These are phyloP conservation scores for Dicyrtomina minuta DNA, from an alignment of 2,888 invertebrate genomes.

Conservation along the genomic window DNA sequence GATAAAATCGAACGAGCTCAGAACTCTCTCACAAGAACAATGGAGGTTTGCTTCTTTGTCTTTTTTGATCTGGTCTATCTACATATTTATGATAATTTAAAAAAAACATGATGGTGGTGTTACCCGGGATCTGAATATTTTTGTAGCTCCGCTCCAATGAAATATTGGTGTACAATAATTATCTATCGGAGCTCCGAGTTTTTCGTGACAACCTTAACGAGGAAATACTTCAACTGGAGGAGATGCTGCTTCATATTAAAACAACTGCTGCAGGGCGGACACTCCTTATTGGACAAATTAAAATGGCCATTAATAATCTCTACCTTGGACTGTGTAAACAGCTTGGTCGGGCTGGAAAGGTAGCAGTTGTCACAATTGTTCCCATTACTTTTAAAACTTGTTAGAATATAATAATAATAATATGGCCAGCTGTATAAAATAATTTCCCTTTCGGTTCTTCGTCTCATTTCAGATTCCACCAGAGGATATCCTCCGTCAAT, in stretches of 20 bases:
- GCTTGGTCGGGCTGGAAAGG: conserved; percentile 40
- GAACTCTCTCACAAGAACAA: conserved; percentile 41
- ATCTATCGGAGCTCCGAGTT: conserved; percentile 47
- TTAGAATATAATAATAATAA: not conserved
- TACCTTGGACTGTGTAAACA: conserved; percentile 49
- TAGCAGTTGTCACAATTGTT: too few relatives aligned
- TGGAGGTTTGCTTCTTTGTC: conserved; percentile 37
- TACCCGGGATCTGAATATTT: too few relatives aligned
- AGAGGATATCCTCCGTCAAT: conserved; percentile 46
- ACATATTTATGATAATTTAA: too few relatives aligned
- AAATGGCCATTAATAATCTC: conserved; percentile 50
- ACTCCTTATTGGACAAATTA: conserved; percentile 48
- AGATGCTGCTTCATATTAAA: conserved; percentile 47
- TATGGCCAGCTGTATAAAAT: too few relatives aligned
- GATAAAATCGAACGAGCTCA: conserved; percentile 41
- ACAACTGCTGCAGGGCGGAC: conserved; percentile 51
- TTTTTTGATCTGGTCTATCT: too few relatives aligned
- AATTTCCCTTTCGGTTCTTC: too few relatives aligned
- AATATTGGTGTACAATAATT: conserved; percentile 47
- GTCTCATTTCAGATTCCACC: conserved; percentile 21
- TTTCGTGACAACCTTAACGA: conserved; percentile 43
- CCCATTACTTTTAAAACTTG: too few relatives aligned
- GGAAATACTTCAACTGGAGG: conserved; percentile 43
- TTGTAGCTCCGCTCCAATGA: conserved; percentile 45
- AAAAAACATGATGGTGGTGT: too few relatives aligned